These are phyloP conservation scores for Saccostrea echinata DNA, from an alignment of 1,140 invertebrate genomes.

Conservation along the genomic window DNA sequence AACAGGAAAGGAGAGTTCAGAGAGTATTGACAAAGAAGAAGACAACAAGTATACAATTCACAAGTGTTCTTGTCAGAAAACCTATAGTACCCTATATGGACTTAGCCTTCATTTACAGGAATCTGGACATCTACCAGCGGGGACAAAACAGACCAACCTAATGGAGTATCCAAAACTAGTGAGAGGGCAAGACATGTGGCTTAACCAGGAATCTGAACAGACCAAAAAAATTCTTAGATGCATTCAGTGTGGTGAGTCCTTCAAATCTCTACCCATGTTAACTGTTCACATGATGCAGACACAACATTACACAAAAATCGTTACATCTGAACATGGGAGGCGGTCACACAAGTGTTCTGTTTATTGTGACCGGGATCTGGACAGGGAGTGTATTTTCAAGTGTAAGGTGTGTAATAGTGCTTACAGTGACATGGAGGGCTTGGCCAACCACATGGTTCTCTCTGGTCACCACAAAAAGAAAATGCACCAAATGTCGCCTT, in stretches of 20 bases:
- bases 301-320: constrained; percentile 95
- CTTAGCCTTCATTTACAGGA: constrained; percentile 77
- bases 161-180: constrained; percentile 88
- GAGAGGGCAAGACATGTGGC: constrained; percentile 98
- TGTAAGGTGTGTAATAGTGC: constrained; percentile 99
- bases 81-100: constrained; percentile 72
- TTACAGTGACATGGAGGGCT: constrained; percentile 95
- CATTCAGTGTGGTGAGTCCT: constrained; percentile 99
- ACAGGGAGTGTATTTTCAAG: constrained; percentile 84
- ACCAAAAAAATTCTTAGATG: constrained; percentile 98
- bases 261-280: constrained; percentile 96
- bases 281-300: constrained; percentile 99
- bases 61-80: constrained; percentile 74
- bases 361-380: constrained; percentile 74
- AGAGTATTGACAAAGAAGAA: constrained; percentile 46
- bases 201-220: constrained; percentile 98
- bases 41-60: constrained; percentile 72
- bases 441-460: constrained; percentile 99
- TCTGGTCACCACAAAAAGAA: constrained; percentile 98
- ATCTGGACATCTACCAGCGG: constrained; percentile 72
- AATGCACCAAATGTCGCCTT: constrained; percentile 82
- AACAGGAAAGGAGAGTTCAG: constrained; percentile 31
- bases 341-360: constrained; percentile 76
- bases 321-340: constrained; percentile 76
- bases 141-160: constrained; percentile 67